Conservation (phyloP, 2,113 vertebrate species). For the Myotis davidii region DNA sequence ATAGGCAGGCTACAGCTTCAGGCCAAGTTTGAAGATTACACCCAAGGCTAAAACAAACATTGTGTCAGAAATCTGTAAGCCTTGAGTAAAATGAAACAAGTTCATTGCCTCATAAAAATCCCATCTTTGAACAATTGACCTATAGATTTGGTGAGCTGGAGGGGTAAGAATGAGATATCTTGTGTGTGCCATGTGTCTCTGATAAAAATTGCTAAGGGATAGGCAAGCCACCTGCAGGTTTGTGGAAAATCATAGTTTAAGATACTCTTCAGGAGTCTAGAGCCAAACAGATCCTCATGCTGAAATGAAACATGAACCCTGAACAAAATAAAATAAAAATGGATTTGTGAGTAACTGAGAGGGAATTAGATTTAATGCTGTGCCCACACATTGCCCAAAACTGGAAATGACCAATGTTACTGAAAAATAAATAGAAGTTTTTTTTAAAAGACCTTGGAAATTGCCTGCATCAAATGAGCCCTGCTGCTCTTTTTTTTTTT, state of each 20-base stretch:
- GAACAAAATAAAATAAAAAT: slow-evolving; percentile 14
- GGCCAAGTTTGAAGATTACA: background rate
- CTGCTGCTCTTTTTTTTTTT: too few relatives aligned
- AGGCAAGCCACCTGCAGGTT: background rate
- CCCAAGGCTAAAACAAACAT: background rate
- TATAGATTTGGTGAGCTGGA: background rate
- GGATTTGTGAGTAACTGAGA: background rate
- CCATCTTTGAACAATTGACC: background rate
- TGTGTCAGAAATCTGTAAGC: slow-evolving; percentile 35
- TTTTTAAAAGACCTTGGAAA: background rate
- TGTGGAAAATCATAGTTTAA: background rate
- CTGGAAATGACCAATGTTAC: background rate
- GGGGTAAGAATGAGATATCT: background rate
- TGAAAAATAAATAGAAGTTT: background rate
- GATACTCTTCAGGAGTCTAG: background rate
- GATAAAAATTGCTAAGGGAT: background rate
- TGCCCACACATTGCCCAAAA: background rate
- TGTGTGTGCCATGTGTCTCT: background rate
- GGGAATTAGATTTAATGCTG: background rate
- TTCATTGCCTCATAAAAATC: background rate
- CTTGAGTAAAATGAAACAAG: slow-evolving; percentile 36
- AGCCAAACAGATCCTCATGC: background rate
- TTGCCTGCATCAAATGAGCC: background rate
- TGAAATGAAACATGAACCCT: background rate
- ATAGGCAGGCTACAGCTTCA: background rate